These are phyloP conservation scores for Astropecten irregularis DNA, from an alignment of 53 echinoderm and acorn worm species.

Conservation along the genomic window DNA sequence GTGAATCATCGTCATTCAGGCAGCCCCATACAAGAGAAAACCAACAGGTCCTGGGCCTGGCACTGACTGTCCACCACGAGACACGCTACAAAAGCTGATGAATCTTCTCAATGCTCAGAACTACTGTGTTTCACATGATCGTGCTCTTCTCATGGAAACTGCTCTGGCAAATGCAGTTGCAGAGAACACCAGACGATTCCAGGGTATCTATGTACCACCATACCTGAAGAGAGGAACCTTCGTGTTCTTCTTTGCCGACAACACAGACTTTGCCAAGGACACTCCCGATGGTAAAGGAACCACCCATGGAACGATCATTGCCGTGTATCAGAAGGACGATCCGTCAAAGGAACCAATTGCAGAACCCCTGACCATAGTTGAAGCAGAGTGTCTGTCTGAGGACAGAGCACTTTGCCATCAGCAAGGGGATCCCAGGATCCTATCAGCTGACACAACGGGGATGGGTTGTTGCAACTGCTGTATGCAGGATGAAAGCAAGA, in stretches of 20 bases:
- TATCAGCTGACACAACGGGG: no score
- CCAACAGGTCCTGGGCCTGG: constrained; percentile 54
- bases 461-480: no score
- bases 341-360: constrained; percentile 47
- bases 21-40: constrained; percentile 53
- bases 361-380: constrained; percentile 17
- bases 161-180: constrained; percentile 66
- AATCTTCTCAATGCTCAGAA: constrained; percentile 45
- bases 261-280: constrained; percentile 67
- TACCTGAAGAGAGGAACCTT: constrained; percentile 59
- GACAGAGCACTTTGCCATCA: no score
- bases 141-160: constrained; percentile 58
- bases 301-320: constrained; percentile 63
- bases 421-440: no score
- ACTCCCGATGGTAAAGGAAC: constrained; percentile 70
- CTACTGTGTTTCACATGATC: constrained; percentile 57
- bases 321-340: constrained; percentile 60
- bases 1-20: constrained; percentile 52
- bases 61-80: constrained; percentile 56
- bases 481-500: no score
- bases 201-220: constrained; percentile 65
- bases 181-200: constrained; percentile 51
- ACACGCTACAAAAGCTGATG: constrained; percentile 46
- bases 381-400: constrained; percentile 41
- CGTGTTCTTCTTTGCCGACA: constrained; percentile 60